Conservation (phyloP, 2,888 invertebrate genomes). For the Megalurothrips usitatus region DNA sequence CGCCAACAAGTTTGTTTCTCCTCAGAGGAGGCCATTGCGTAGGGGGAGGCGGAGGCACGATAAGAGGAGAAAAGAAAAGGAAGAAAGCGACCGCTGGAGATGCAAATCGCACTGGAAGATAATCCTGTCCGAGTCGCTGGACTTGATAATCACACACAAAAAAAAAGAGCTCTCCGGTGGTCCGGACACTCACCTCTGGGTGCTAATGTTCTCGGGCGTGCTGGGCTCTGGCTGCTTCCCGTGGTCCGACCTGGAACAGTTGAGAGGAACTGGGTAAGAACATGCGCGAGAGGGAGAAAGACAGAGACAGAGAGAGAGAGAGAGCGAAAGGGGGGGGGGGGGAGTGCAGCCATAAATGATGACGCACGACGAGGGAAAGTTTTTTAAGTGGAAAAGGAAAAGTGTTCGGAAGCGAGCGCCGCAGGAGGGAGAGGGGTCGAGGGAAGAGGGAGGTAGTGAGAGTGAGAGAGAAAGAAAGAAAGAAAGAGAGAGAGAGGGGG, state of each 20-base stretch:
- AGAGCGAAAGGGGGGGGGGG: neutral
- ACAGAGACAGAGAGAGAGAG: neutral
- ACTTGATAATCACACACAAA: no score
- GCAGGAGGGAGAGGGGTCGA: neutral
- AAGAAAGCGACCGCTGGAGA: no score
- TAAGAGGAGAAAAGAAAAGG: no score
- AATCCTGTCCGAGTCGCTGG: no score
- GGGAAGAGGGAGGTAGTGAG: no score
- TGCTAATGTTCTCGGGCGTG: conserved; percentile 7
- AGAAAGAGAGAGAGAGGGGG: neutral
- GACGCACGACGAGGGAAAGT: neutral
- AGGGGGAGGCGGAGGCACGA: no score
- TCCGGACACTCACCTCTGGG: neutral
- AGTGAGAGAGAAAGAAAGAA: no score
- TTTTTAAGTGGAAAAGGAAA: neutral
- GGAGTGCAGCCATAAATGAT: neutral
- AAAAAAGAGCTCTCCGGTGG: no score
- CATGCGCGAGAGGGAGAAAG: neutral
- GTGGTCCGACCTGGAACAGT: neutral
- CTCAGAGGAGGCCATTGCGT: no score
- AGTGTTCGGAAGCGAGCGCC: neutral
- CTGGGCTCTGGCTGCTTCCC: neutral
- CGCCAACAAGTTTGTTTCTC: no score
- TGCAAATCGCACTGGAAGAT: no score
- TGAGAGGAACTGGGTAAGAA: neutral